Base-by-base conservation (phyloP, 2,888 invertebrate species). In the Prostheceraeus crozeri region DNA sequence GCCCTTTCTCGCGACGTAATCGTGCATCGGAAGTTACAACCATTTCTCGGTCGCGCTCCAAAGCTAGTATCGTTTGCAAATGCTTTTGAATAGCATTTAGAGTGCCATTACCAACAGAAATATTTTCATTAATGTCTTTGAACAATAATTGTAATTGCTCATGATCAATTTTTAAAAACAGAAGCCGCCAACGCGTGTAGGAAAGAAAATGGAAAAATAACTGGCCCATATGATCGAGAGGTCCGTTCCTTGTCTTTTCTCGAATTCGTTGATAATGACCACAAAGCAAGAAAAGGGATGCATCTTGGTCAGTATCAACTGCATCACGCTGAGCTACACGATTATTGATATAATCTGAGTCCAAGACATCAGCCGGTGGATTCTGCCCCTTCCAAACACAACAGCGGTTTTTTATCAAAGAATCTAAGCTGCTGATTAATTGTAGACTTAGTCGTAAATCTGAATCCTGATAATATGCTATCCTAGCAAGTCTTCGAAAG, bases 381-480 rank as follows among this genome's bases (percentile, higher is more conserved):
- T 19, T 4, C 4, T 25, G 3, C 3, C 35, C 19, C 23, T 19
- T 30, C 56, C 53, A 45, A 14, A 28, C 25, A n/a, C 51, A 19
- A 55, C 56, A 56, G 4, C 53, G 3, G 21, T 56, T 19, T 57
- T 53, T 48, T 3, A 56, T n/a, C 11, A 56, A 19, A 3, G 28
- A 23, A 6, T 56, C 56, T 3, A 56, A 16, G 16, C 25, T 23
- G 21, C 28, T 21, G 11, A 56, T 56, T 25, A 56, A 25, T 23
- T 56, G 36, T n/a, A 54, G 14, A n/a, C 48, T 21, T 4, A 54
- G 51, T 6, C 56, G 10, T 19, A 19, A 56, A n/a, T 53, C 53
- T n/a, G 48, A 53, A 53, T 56, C 56, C 10, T 56, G 53, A 14
- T 57, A 54, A 3, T 59, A 56, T n/a, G 56, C 56, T 3, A 56